Base-by-base conservation (phyloP, 1,140 invertebrate species). In the Listronotus oregonensis region DNA sequence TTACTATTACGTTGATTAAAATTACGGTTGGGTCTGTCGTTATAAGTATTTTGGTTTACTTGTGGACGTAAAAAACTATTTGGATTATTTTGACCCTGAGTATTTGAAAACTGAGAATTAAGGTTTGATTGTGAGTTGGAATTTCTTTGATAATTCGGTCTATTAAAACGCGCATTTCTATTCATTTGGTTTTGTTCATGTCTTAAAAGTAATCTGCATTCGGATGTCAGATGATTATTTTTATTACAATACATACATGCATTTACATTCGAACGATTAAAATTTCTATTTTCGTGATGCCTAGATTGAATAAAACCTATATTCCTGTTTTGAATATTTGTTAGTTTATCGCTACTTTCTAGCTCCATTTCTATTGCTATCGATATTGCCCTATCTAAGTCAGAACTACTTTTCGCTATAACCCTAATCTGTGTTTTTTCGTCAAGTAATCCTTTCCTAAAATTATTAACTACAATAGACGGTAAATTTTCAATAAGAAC, bases 361-460 rank as follows among this genome's bases (percentile, higher is more conserved):
- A 56, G 18, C 40, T 56, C 42, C 39, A 56, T 42, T 42, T 56
- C 54, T 18, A 56, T 21, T 18, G 12, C 37, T 12, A 56, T 11
- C 9, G 54, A 21, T 18, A 56, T 43, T 11, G 54, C 39, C 32
- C 18, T 56, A 31, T 56, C 32, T 42, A 56, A 56, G n/a, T 56
- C 40, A 1, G 37, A 18, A 8, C n/a, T 14, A 56, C 14, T 42
- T 56, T 17, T 37, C 6, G 21, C 54, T 11, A 40, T 56, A 11
- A 56, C 17, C 6, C 54, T 18, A 11, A 55, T 37, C 14, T 55
- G 39, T 15, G 17, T 34, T 55, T 55, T 55, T 42, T 55, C 15
- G 34, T 55, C 32, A 11, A 55, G 6, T 42, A 56, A 56, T 14
- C 42, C 39, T 43, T 56, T 56, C 14, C 14, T 40, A 14, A 56